phyloP scores from a whole-genome alignment of 2,888 invertebrate genomes.

The Drosophila pseudotakahashii region DNA sequence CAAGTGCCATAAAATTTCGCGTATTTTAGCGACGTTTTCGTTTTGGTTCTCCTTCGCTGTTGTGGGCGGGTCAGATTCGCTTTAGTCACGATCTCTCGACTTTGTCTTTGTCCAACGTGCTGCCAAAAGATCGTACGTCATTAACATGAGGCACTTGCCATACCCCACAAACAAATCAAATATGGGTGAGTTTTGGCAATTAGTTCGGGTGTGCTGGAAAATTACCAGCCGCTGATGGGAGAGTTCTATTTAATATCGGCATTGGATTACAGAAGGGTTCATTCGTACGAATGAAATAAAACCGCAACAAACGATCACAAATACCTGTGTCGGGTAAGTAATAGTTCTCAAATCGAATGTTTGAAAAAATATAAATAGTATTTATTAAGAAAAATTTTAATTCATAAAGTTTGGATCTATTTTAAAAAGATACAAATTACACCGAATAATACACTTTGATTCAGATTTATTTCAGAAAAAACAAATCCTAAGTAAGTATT shows the following conservation, averaged over 20 bases:
- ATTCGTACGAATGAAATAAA: not conserved
- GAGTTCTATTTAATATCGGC: constrained; percentile 11
- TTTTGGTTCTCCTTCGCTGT: constrained; percentile 23
- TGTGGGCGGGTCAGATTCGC: constrained; percentile 65
- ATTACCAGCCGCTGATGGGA: constrained; percentile 39
- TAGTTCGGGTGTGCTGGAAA: constrained; percentile 52
- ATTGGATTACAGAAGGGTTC: not conserved
- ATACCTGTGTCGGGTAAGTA: too few relatives aligned
- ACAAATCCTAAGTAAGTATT: too few relatives aligned
- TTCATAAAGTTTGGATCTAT: too few relatives aligned
- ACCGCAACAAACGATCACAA: too few relatives aligned
- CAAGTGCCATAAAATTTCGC: constrained; percentile 53
- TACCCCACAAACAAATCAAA: constrained; percentile 45
- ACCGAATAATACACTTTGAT: too few relatives aligned
- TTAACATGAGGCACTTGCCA: constrained; percentile 49
- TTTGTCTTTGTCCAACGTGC: constrained; percentile 56
- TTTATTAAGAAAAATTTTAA: too few relatives aligned
- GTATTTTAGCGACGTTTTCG: constrained; percentile 51
- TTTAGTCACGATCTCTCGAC: constrained; percentile 67
- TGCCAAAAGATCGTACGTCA: constrained; percentile 51
- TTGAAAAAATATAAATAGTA: too few relatives aligned
- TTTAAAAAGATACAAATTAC: too few relatives aligned
- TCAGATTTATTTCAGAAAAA: too few relatives aligned
- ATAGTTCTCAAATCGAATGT: too few relatives aligned
- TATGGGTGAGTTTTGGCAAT: constrained; percentile 46